Conservation (phyloP, 2,797 vertebrate genomes). For the Fratercula arctica region DNA sequence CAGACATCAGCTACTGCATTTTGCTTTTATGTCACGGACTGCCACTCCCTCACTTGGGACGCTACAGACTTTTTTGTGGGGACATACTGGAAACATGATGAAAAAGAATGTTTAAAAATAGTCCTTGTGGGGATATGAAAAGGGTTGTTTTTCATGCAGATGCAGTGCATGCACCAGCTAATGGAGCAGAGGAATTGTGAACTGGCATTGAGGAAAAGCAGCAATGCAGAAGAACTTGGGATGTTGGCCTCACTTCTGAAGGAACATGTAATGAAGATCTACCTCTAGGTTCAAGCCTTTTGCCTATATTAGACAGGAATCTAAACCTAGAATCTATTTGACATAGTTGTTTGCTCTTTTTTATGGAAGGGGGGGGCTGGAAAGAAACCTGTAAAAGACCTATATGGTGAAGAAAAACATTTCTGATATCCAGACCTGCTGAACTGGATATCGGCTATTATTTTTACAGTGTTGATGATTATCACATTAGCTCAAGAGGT, state of each 20-base stretch:
- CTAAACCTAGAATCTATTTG: neutral
- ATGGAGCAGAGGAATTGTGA: neutral
- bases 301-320: neutral
- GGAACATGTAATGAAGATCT: neutral
- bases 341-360: neutral
- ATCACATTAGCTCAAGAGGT: neutral
- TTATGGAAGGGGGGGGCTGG: neutral
- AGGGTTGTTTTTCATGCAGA: neutral
- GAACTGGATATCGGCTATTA: neutral
- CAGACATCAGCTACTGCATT: neutral
- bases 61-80: neutral
- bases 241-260: neutral
- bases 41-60: neutral
- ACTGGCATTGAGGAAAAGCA: neutral
- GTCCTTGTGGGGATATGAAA: neutral
- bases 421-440: neutral
- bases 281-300: neutral
- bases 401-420: neutral
- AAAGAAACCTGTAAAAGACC: neutral
- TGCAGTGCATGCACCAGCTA: neutral
- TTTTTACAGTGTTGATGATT: constrained; percentile 7
- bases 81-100: neutral
- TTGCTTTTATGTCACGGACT: neutral
- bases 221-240: neutral
- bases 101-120: neutral